Base-by-base conservation (phyloP, 2,888 invertebrate genomes). In the Lasioglossum marginatum region DNA sequence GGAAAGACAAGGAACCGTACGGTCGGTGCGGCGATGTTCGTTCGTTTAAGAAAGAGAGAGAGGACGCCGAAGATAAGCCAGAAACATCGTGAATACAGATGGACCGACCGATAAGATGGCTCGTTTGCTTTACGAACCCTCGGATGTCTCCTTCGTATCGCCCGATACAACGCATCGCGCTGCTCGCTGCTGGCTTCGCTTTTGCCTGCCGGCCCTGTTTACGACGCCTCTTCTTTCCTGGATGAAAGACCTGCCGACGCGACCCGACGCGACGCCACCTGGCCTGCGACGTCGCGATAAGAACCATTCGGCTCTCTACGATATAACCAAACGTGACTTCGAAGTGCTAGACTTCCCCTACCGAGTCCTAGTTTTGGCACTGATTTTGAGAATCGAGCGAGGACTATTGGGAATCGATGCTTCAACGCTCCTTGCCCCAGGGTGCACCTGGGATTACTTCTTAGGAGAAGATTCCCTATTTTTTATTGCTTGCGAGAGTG, bases 71-170 rank as follows among this genome's bases (percentile, higher is more conserved):
- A 92, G 94, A 94, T 94, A 94, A 93, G 92, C 90, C 87, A 90
- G 91, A 90, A 92, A 92, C 89, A 90, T 88, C 85, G 93, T 93
- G 94, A 94, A 94, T 94, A 93, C 94, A 94, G 94, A 94, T 94
- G 93, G 94, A 93, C 93, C 89, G 66, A 81, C 81, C 89, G 94
- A 94, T 94, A 94, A 93, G 90, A 86, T 83, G 79, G 81, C 88
- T 92, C 91, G 90, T 92, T 93, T 93, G 90, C 90, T 92, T 91
- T 85, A 87, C 84, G 89, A 86, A 88, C 88, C 89, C 91, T 87
- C 87, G 90, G 87, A 91, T 87, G 83, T 84, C 78, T 87, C 75
- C 79, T 84, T 84, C 70, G 82, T 83, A 76, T 87, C 86, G 80
- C 76, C 82, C 52, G 79, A 85, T 85, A 82, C 79, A 86, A 76